Evolutionary conservation across 2,888 invertebrate genomes (phyloP).

Genomic region (Drosophila birchii): DNA sequence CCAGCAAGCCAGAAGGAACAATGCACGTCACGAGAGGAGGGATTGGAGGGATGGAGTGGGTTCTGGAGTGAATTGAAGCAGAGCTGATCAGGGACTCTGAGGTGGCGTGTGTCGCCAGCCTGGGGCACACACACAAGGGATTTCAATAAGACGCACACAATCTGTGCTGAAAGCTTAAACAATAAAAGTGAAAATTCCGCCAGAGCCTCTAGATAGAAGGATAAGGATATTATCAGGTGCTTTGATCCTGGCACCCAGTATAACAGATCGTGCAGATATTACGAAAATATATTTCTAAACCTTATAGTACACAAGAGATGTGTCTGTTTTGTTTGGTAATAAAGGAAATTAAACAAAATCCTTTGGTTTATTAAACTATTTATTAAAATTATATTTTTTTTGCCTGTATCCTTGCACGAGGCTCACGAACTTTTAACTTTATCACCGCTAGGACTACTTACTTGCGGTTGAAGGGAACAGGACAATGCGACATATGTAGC

Average conservation of each 20-base stretch:
- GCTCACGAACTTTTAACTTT: conserved; percentile 4
- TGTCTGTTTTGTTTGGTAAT: background rate
- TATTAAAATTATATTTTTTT: background rate
- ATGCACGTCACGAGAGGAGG: conserved; percentile 41
- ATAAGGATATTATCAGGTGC: conserved; percentile 67
- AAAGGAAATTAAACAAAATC: background rate
- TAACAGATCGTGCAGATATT: background rate
- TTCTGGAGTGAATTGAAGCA: conserved; percentile 23
- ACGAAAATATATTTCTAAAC: background rate
- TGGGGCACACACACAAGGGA: conserved; percentile 66
- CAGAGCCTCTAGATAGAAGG: conserved; percentile 54
- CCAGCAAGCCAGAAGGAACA: conserved; percentile 45
- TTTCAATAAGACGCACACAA: conserved; percentile 78
- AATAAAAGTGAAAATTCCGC: conserved; percentile 76
- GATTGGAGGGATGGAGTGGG: conserved; percentile 19
- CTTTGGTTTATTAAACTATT: background rate
- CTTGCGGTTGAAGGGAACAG: conserved; percentile 52
- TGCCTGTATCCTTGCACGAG: background rate
- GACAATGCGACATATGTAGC: conserved; percentile 57
- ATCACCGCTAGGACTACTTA: conserved; percentile 33
- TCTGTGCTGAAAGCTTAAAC: conserved; percentile 80
- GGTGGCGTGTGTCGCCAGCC: conserved; percentile 42
- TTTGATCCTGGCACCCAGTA: conserved; percentile 3
- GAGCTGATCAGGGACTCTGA: conserved; percentile 14
- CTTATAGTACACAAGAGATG: background rate